Evolutionary conservation across 1,140 invertebrate species (phyloP), one percentile per base, ranked within the genome.

Genomic region (Helicoverpa armigera): DNA sequence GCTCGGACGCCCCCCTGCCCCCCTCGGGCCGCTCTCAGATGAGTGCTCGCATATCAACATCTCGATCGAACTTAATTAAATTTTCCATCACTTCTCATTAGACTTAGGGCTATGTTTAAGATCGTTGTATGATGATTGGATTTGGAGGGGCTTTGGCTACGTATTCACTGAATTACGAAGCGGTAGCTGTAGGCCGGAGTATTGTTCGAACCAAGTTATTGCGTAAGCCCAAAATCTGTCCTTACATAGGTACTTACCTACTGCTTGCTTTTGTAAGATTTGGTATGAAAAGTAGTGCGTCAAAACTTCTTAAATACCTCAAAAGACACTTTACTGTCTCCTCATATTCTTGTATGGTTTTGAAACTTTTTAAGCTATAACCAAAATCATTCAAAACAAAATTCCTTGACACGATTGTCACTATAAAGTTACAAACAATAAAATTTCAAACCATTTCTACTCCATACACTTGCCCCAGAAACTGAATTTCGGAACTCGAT

Each of bases 21-120:
- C 60, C 82, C 83, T 79, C 53, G 65, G 58, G 11, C 65, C 63
- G 78, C 53, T 72, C 73, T 73, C 72, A 65, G 61, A 79, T 73
- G 72, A 73, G 53, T 76, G 76, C 72, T 54, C 61, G 61, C 70
- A 53, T 87, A 85, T 85, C 83, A 85, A 73, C 79, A 82, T 86
- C 84, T 85, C 83, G 85, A 89, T 87, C 76, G 84, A 86, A 90
- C 83, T 89, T 87, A 86, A 87, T 88, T 85, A 87, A 87, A 87
- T 83, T 85, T 79, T 81, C 74, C 82, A 87, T 87, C 86, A 80
- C 83, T 83, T 81, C 79, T 79, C 81, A 74, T 86, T 74, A 58
- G 61, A 74, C 54, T 65, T 51, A 63, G 35, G 58, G 16, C 73
- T 56, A 2, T 13, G 35, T 61, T 18, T 43, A 13, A 23, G 58